These are phyloP conservation scores for Lontra canadensis DNA, from an alignment of 2,113 vertebrate species.

Conservation along the genomic window DNA sequence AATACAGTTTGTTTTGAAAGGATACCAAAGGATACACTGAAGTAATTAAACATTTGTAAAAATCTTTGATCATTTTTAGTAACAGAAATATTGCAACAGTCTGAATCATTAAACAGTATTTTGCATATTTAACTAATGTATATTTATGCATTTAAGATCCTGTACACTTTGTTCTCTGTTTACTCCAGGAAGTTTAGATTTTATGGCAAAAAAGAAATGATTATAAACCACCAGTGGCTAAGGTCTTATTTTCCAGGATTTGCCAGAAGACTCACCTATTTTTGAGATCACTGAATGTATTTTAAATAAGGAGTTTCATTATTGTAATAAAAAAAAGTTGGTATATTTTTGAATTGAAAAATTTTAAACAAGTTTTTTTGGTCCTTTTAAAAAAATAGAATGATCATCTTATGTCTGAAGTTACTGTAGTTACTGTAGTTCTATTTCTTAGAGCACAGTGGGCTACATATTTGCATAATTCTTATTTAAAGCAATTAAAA, in stretches of 20 bases:
- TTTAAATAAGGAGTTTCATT: neutral
- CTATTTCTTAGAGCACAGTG: neutral
- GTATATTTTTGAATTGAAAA: neutral
- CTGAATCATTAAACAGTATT: constrained; percentile 15
- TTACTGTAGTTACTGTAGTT: neutral
- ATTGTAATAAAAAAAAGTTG: neutral
- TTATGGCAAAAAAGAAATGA: neutral
- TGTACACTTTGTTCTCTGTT: neutral
- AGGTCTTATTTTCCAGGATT: neutral
- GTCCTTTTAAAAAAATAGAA: neutral
- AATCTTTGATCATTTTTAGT: constrained; percentile 37
- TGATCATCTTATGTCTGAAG: neutral
- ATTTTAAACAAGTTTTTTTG: constrained; percentile 17
- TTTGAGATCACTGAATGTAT: neutral
- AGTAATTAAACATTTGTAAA: constrained; percentile 23
- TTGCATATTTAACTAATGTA: neutral
- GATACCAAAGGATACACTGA: neutral
- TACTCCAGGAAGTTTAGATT: constrained; percentile 30
- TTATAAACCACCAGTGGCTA: neutral
- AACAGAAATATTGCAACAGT: constrained; percentile 13
- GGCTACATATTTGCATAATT: neutral
- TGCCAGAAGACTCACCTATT: neutral
- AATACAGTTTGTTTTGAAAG: neutral
- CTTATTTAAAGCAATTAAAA: constrained; percentile 32
- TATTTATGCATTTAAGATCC: neutral